Evolutionary conservation across 2,113 vertebrate species (phyloP).

Genomic region (Ctenomys sociabilis): DNA sequence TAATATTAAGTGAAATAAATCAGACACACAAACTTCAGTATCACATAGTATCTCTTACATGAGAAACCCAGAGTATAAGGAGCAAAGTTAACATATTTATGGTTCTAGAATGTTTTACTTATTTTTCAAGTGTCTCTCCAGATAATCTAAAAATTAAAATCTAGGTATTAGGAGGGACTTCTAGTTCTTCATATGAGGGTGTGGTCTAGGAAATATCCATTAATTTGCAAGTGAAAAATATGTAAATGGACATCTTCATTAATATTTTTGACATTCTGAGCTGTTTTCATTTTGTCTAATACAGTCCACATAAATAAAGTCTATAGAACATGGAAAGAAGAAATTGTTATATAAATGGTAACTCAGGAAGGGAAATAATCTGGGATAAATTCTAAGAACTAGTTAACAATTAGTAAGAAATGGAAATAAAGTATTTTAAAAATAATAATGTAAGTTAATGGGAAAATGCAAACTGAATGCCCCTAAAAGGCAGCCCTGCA

Average conservation of each 20-base stretch:
- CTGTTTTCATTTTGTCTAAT: neutral
- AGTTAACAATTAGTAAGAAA: slow-evolving; percentile 16
- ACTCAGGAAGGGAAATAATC: neutral
- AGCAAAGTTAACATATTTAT: neutral
- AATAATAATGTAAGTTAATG: neutral
- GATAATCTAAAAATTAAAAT: slow-evolving; percentile 43
- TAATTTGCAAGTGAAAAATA: neutral
- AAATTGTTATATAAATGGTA: neutral
- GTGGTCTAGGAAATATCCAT: neutral
- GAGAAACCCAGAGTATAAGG: neutral
- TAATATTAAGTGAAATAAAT: neutral
- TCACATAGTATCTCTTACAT: neutral
- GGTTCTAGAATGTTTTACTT: slow-evolving; percentile 30
- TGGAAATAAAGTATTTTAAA: neutral
- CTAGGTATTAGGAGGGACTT: neutral
- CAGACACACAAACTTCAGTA: neutral
- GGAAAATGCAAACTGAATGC: neutral
- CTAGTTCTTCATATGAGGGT: neutral
- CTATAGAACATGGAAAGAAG: neutral
- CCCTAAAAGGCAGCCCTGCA: neutral
- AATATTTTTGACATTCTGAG: neutral
- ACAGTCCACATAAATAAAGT: neutral
- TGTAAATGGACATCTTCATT: neutral
- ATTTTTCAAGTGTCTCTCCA: neutral
- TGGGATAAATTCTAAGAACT: neutral